phyloP scores from a whole-genome alignment of 2,888 invertebrate genomes.

The Amphipoea lucens region DNA sequence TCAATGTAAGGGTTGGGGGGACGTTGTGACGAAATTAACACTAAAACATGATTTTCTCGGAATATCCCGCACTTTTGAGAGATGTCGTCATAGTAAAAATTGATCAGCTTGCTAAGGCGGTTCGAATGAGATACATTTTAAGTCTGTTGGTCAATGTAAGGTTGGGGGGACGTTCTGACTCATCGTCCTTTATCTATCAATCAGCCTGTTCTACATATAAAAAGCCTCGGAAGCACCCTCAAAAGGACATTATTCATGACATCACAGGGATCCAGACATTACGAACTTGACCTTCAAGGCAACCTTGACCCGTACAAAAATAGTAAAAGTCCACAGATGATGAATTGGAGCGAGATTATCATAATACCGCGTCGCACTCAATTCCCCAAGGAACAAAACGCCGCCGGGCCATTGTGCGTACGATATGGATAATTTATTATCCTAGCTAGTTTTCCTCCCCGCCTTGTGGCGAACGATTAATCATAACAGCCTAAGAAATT shows the following conservation, averaged over 20 bases:
- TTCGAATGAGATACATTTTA: too few species aligned
- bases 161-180: too few species aligned
- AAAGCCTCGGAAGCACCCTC: slow-evolving; percentile 12
- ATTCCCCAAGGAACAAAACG: slow-evolving; percentile 70
- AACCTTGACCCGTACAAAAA: slow-evolving; percentile 54
- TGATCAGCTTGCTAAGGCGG: too few species aligned
- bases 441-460: slow-evolving; percentile 51
- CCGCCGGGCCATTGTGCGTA: slow-evolving; percentile 66
- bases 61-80: too few species aligned
- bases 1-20: too few species aligned
- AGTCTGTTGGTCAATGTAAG: too few species aligned
- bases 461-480: slow-evolving; percentile 63
- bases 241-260: slow-evolving; percentile 46
- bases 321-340: slow-evolving; percentile 66
- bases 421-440: slow-evolving; percentile 69
- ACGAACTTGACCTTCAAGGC: slow-evolving; percentile 56
- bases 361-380: slow-evolving; percentile 62
- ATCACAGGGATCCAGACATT: slow-evolving; percentile 32
- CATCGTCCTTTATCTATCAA: neutral
- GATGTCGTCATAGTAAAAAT: too few species aligned
- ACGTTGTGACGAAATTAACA: too few species aligned
- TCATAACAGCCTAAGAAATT: slow-evolving; percentile 69
- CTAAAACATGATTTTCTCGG: too few species aligned
- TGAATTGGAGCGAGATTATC: slow-evolving; percentile 71
- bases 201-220: slow-evolving; percentile 30